Evolutionary conservation across 1,140 invertebrate genomes (phyloP).

Genomic region (Drosophila bocqueti): DNA sequence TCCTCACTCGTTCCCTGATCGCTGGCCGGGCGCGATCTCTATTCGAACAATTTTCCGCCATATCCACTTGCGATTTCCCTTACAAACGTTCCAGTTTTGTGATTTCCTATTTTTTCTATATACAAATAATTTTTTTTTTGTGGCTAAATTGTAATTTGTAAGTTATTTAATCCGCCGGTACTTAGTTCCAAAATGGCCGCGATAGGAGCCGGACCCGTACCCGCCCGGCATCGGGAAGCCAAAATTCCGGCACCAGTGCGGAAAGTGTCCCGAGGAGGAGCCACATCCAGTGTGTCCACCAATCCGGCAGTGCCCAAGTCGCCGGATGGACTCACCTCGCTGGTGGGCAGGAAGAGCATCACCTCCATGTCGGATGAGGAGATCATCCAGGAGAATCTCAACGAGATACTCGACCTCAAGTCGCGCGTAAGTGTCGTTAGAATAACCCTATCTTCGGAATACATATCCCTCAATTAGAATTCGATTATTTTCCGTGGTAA

Average conservation of each 20-base stretch:
- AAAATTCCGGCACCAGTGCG: constrained; percentile 1
- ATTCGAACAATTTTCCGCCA: constrained; percentile 23
- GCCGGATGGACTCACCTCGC: constrained; percentile 29
- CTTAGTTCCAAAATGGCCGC: constrained; percentile 7
- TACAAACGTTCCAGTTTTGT: constrained; percentile 6
- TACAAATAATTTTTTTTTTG: too few species aligned
- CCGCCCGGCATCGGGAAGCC: constrained; percentile 8
- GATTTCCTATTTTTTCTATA: not conserved
- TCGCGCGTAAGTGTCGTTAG: constrained; percentile 59
- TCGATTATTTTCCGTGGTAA: not conserved
- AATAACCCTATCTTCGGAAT: not conserved
- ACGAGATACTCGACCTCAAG: constrained; percentile 70
- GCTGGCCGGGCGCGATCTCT: constrained; percentile 35
- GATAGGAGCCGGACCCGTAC: not conserved
- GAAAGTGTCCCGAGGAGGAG: not conserved
- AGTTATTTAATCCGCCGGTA: not conserved
- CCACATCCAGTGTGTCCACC: not conserved
- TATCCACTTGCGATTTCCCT: constrained; percentile 7
- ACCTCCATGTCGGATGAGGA: constrained; percentile 74
- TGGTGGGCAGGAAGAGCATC: constrained; percentile 57
- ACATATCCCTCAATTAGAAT: not conserved
- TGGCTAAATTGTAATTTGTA: not conserved
- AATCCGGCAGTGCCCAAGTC: constrained; percentile 41
- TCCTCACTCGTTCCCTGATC: constrained; percentile 56
- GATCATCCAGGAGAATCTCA: constrained; percentile 73